Evolutionary conservation across 2,797 vertebrate genomes (phyloP).

Genomic region (Smutsia gigantea): DNA sequence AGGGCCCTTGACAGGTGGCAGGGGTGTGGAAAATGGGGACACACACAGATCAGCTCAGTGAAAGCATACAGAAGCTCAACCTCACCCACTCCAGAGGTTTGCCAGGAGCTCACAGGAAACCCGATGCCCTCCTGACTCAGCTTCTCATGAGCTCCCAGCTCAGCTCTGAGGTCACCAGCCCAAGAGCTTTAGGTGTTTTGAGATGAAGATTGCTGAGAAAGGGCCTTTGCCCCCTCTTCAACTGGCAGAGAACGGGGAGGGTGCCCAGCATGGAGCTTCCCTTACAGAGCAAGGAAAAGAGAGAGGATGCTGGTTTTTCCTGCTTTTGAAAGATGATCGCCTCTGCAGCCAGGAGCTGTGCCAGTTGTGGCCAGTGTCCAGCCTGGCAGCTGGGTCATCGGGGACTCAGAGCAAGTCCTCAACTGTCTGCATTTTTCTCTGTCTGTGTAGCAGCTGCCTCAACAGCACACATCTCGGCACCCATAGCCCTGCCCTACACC

Average conservation of each 20-base stretch:
- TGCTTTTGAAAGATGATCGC: slow-evolving; percentile 40
- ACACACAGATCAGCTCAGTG: neutral
- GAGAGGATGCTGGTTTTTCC: slow-evolving; percentile 25
- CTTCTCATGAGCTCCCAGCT: neutral
- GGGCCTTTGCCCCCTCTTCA: neutral
- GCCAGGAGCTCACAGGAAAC: slow-evolving; percentile 52
- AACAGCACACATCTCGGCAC: neutral
- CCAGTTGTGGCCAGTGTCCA: neutral
- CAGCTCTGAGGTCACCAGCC: neutral
- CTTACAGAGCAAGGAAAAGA: slow-evolving; percentile 40
- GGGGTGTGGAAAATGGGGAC: neutral
- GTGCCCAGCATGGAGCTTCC: neutral
- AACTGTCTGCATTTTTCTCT: slow-evolving; percentile 47
- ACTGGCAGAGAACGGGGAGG: neutral
- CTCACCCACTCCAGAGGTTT: neutral
- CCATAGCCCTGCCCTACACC: neutral
- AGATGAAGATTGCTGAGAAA: neutral
- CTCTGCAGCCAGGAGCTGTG: neutral
- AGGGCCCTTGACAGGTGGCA: neutral
- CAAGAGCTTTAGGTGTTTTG: neutral
- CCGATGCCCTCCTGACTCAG: slow-evolving; percentile 50
- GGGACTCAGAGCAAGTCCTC: neutral
- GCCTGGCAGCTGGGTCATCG: slow-evolving; percentile 61
- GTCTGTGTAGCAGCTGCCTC: neutral
- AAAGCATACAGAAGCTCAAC: neutral